phyloP scores from a whole-genome alignment of 1,140 invertebrate species.

The Phocides pigmalion region DNA sequence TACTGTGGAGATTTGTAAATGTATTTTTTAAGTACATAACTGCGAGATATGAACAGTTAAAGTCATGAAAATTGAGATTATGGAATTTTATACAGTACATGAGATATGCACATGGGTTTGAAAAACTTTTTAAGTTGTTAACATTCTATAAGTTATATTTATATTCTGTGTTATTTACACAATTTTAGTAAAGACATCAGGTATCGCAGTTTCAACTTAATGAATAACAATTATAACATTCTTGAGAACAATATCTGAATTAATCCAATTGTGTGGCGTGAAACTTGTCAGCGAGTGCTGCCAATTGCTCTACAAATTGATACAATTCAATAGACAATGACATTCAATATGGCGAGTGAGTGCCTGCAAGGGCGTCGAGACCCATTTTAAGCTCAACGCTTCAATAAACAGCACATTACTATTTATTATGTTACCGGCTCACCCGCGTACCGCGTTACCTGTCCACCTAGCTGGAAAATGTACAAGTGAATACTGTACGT shows the following conservation, averaged over 20 bases:
- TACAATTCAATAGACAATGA: slow-evolving; percentile 61
- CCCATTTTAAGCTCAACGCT: slow-evolving; percentile 44
- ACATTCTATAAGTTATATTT: no score
- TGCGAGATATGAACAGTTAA: no score
- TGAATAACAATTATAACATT: slow-evolving; percentile 11
- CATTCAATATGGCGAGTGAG: slow-evolving; percentile 55
- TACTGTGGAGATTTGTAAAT: no score
- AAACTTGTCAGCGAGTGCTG: slow-evolving; percentile 32
- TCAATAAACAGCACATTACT: slow-evolving; percentile 44
- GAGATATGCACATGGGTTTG: no score
- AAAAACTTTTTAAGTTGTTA: no score
- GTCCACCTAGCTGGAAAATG: background rate
- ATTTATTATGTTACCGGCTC: slow-evolving; percentile 40
- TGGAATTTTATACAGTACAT: no score
- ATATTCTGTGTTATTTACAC: no score
- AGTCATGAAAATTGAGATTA: no score
- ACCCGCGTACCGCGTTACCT: slow-evolving; percentile 13
- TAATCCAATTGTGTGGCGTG: slow-evolving; percentile 38
- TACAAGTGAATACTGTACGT: background rate
- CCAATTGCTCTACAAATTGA: slow-evolving; percentile 53
- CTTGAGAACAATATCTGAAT: slow-evolving; percentile 32
- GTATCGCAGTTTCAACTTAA: no score
- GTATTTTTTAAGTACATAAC: no score
- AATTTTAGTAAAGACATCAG: no score
- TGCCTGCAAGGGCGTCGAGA: slow-evolving; percentile 51